phyloP scores from a whole-genome alignment of 2,113 vertebrate genomes.

The Donacobius atricapilla region DNA sequence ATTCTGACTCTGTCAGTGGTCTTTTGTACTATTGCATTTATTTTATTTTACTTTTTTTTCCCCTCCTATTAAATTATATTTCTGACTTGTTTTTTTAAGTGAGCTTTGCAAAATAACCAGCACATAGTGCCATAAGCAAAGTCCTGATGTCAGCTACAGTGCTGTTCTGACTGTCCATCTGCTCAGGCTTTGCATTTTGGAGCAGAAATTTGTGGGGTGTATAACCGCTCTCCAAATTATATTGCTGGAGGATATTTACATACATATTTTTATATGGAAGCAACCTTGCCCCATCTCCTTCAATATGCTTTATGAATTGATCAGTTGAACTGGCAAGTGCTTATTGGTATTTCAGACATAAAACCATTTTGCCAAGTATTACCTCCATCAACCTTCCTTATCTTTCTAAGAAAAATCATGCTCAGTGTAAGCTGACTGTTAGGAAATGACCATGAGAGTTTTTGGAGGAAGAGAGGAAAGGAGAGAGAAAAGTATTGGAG shows the following conservation, averaged over 20 bases:
- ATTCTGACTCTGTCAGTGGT: too few species aligned
- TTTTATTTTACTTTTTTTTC: too few species aligned
- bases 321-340: background rate
- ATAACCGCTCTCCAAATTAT: background rate
- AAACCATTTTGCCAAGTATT: background rate
- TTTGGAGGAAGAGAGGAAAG: background rate
- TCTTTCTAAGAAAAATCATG: background rate
- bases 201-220: background rate
- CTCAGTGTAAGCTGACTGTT: background rate
- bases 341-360: background rate
- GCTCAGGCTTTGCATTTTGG: background rate
- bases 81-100: too few species aligned
- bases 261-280: background rate
- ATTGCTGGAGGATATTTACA: background rate
- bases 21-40: too few species aligned
- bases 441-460: background rate
- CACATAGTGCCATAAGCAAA: background rate
- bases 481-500: background rate
- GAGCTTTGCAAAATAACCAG: too few species aligned
- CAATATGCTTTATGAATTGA: background rate
- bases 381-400: background rate
- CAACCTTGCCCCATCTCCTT: background rate
- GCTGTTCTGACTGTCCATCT: background rate
- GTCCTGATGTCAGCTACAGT: background rate
- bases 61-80: too few species aligned